Percentiles rank a stretch among this genome's conserved stretches.
phyloP scores from a whole-genome alignment of 2,113 vertebrate genomes.

The Micronycteris hirsuta region DNA sequence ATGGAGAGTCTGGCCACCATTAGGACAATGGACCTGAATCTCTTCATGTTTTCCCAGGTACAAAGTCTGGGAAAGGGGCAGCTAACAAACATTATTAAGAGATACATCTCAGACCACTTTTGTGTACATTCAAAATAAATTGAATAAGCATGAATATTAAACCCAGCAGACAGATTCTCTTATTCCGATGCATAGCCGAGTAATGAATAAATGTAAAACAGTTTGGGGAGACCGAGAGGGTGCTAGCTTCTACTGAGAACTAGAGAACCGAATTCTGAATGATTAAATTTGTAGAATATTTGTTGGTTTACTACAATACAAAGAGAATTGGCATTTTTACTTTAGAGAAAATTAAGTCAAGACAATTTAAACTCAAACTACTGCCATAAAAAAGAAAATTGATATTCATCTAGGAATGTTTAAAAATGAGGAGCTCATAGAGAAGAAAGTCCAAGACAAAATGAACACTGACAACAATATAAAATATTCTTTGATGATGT shows the following conservation, averaged over 20 bases:
- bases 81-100: not conserved
- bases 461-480: not conserved
- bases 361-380: not conserved
- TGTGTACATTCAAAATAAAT: not conserved
- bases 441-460: not conserved
- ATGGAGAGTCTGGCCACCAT: not conserved
- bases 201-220: not conserved
- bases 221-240: not conserved
- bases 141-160: not conserved
- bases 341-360: not conserved
- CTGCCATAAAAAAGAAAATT: not conserved
- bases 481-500: not conserved
- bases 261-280: not conserved
- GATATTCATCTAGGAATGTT: not conserved
- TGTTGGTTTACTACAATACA: not conserved
- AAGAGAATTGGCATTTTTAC: not conserved
- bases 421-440: not conserved
- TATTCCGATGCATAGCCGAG: not conserved
- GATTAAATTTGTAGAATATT: not conserved
- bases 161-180: not conserved
- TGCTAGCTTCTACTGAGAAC: not conserved
- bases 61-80: not conserved
- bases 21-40: not conserved
- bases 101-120: not conserved
- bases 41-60: not conserved